Evolutionary conservation across 92 coral and sea anemone genomes (phyloP).

Genomic region (Galaxea fascicularis): DNA sequence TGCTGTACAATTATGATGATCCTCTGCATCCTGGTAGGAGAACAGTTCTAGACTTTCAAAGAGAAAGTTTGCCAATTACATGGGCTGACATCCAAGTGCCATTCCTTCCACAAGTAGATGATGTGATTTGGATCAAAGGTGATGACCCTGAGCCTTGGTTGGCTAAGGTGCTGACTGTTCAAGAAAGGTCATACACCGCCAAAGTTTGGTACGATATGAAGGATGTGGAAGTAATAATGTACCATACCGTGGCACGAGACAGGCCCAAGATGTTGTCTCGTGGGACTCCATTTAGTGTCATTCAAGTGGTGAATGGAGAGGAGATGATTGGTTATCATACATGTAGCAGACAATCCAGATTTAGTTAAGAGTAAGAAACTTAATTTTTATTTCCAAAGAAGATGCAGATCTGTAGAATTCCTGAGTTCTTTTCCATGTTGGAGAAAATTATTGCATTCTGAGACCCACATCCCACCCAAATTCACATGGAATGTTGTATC

Average conservation of each 20-base stretch:
- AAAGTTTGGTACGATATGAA: constrained; percentile 48
- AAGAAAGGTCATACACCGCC: constrained; percentile 34
- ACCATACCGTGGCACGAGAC: constrained; percentile 3
- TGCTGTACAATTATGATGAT: constrained; percentile 25
- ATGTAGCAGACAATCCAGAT: too few relatives aligned
- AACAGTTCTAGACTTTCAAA: constrained; percentile 57
- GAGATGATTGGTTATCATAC: constrained; percentile 37
- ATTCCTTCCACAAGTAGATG: constrained; percentile 47
- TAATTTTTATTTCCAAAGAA: too few relatives aligned
- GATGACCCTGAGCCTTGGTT: constrained; percentile 53
- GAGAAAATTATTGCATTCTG: background rate
- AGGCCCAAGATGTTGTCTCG: constrained; percentile 21
- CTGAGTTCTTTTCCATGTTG: background rate
- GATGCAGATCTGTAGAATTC: too few relatives aligned
- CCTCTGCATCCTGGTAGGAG: constrained; percentile 11
- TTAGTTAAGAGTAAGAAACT: too few relatives aligned
- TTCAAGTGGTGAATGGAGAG: constrained; percentile 37
- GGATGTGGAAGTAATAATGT: constrained; percentile 16
- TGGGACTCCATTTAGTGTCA: constrained; percentile 37
- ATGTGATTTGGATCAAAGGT: constrained; percentile 54
- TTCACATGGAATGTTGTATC: background rate
- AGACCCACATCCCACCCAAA: background rate
- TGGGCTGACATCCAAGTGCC: constrained; percentile 44
- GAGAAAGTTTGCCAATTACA: constrained; percentile 48
- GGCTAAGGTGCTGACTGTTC: constrained; percentile 43